These are phyloP conservation scores for Phalanger gymnotis DNA, from an alignment of 2,797 vertebrate species.

Conservation along the genomic window DNA sequence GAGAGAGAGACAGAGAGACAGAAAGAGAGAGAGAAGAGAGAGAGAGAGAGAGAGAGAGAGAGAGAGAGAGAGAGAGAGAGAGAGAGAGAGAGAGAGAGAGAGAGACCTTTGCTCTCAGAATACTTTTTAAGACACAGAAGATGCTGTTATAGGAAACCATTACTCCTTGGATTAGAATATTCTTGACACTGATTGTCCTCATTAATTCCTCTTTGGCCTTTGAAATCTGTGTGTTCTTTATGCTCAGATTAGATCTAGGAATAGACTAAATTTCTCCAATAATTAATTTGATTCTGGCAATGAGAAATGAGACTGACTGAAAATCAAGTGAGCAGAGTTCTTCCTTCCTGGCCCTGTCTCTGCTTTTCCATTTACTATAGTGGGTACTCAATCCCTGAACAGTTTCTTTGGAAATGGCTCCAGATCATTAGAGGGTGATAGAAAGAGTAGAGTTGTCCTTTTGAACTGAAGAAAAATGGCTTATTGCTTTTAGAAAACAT, in stretches of 20 bases:
- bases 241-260: slow-evolving; percentile 32
- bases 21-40: not conserved
- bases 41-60: too few species aligned
- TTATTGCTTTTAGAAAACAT: not conserved
- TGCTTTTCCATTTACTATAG: not conserved
- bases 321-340: not conserved
- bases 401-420: slow-evolving; percentile 22
- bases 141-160: not conserved
- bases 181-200: slow-evolving; percentile 39
- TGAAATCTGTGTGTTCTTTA: not conserved
- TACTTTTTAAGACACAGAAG: slow-evolving; percentile 19
- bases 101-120: not conserved
- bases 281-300: slow-evolving; percentile 1
- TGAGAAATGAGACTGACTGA: slow-evolving; percentile 27
- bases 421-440: not conserved
- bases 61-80: too few species aligned
- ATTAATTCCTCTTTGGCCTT: slow-evolving; percentile 11
- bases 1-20: not conserved
- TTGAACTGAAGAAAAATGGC: slow-evolving; percentile 10
- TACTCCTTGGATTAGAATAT: slow-evolving; percentile 50
- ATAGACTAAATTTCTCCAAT: slow-evolving; percentile 11
- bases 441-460: not conserved
- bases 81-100: not conserved
- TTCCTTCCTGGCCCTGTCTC: not conserved
- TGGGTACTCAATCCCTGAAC: not conserved